Evolutionary conservation across 92 coral and sea anemone species (phyloP), one percentile per base, ranked within the genome.

Genomic region (Phenganax subtilis): DNA sequence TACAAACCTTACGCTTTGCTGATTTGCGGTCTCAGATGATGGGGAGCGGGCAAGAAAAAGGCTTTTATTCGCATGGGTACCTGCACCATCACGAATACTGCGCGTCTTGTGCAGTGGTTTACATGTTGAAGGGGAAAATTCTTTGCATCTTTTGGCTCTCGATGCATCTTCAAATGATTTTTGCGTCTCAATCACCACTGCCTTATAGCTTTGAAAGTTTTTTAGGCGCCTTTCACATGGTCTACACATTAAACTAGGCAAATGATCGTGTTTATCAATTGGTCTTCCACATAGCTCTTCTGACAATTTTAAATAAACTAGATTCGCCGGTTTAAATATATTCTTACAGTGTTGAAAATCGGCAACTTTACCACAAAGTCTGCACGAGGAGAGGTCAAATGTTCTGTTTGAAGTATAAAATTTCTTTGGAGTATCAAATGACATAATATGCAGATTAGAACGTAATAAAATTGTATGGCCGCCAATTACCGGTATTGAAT

Each of bases 351-450:
- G 52, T n/a, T 52, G 28, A 72, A 57, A n/a, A 72, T 72, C 58
- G 56, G 28, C 77, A 72, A 72, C 77, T 5, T 72, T 72, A 16
- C 77, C 77, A 55, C 77, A 72, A 72, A 72, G 77, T 29, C 77
- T 12, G 28, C 57, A 72, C 7, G 57, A 72, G 20, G 77, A 72
- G 28, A 72, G 77, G 56, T 72, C 77, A 72, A 72, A 72, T 52
- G 57, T 72, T 47, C 14, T 72, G 8, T 31, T 72, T 72, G 59
- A 72, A 51, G 55, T 2, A 72, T 72, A 72, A 2, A 72, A 72
- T 72, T 72, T 72, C 57, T 72, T 72, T 72, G 77, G 77, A 72
- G 77, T 72, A 72, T 72, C 6, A 14, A 17, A 47, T 44, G 77
- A 72, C 68, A 62, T 62, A 62, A 37, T 37, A 37, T 37, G 47